Conservation (phyloP, 2,888 invertebrate genomes). For the Agrilus cyanescens region DNA sequence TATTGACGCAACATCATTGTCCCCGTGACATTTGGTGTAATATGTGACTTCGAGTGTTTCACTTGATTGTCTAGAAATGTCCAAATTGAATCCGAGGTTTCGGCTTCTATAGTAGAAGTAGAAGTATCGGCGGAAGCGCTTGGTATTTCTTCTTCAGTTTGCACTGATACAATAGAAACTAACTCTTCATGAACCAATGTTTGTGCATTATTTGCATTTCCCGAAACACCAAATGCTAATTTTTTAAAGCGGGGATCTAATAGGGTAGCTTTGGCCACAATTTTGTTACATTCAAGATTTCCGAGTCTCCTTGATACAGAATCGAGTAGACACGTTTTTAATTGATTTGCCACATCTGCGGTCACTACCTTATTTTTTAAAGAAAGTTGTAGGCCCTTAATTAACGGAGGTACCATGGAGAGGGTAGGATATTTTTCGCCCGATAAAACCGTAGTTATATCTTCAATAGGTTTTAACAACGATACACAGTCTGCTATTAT, state of each 20-base stretch:
- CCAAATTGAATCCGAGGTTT: conserved; percentile 3
- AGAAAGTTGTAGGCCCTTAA: conserved; percentile 12
- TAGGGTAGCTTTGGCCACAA: conserved; percentile 15
- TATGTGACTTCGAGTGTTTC: neutral
- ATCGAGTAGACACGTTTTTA: conserved; percentile 6
- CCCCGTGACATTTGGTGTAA: neutral
- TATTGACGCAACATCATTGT: conserved; percentile 1
- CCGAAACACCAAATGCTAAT: conserved; percentile 8
- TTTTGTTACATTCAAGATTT: conserved; percentile 13
- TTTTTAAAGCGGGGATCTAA: conserved; percentile 19
- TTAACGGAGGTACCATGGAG: conserved; percentile 16
- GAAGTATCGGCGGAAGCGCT: conserved; percentile 1
- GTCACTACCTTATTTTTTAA: conserved; percentile 1
- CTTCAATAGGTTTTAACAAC: conserved; percentile 15
- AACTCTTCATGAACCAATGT: conserved; percentile 1
- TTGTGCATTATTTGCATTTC: conserved; percentile 11
- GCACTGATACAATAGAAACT: neutral
- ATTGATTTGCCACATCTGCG: conserved; percentile 10
- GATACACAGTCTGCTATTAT: conserved; percentile 13
- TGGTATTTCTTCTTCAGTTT: neutral
- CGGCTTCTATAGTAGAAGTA: neutral
- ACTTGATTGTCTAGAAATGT: conserved; percentile 1
- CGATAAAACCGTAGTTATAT: conserved; percentile 15
- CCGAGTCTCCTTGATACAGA: conserved; percentile 12
- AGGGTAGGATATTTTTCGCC: conserved; percentile 19